These are phyloP conservation scores for Balanococcus diminutus DNA, from an alignment of 2,888 invertebrate species.

Conservation along the genomic window DNA sequence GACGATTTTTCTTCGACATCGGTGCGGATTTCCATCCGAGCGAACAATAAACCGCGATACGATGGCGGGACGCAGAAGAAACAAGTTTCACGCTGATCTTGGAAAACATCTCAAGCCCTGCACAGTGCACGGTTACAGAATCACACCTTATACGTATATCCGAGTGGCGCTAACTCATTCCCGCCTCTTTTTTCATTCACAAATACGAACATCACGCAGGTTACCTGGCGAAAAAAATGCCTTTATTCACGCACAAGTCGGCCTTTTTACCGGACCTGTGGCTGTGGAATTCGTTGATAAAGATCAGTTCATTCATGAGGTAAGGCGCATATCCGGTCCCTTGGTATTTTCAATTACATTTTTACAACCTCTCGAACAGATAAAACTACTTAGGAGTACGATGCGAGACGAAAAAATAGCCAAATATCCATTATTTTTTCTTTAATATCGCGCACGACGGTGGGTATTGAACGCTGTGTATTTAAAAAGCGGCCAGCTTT, in stretches of 20 bases:
- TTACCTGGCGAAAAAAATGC: constrained; percentile 44
- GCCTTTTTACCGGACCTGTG: constrained; percentile 47
- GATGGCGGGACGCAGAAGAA: neutral
- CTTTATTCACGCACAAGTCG: constrained; percentile 52
- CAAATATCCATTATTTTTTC: constrained; percentile 48
- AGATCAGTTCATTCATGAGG: constrained; percentile 54
- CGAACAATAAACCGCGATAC: neutral
- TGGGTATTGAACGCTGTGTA: neutral
- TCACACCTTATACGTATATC: constrained; percentile 47
- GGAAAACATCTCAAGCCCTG: neutral
- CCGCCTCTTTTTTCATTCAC: constrained; percentile 50
- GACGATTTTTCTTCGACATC: neutral
- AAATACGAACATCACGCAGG: constrained; percentile 36
- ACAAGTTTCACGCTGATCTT: constrained; percentile 44
- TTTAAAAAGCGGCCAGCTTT: constrained; percentile 1
- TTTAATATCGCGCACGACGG: constrained; percentile 37
- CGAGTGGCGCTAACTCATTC: constrained; percentile 48
- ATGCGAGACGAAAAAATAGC: constrained; percentile 36
- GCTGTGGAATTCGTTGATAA: constrained; percentile 50
- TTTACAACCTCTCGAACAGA: constrained; percentile 50
- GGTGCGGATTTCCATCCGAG: neutral
- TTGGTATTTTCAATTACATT: constrained; percentile 53
- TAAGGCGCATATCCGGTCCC: constrained; percentile 54
- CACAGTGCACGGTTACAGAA: constrained; percentile 35
- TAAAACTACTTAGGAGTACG: constrained; percentile 50